phyloP scores from a whole-genome alignment of 2,888 invertebrate species.

The Dioctria linearis region DNA sequence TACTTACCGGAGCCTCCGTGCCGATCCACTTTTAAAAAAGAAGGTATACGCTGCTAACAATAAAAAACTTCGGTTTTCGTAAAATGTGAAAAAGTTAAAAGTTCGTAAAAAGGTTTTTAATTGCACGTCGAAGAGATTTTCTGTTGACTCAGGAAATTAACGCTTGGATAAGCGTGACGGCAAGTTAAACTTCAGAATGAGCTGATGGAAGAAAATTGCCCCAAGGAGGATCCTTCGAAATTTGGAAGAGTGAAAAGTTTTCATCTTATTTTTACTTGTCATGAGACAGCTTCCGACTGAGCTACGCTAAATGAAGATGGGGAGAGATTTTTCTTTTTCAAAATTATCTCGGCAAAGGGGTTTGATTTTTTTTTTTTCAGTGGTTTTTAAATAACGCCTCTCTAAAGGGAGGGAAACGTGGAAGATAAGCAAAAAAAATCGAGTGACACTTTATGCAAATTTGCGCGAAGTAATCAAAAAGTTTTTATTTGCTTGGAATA shows the following conservation, averaged over 20 bases:
- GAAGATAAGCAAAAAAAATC: background rate
- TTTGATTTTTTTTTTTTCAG: slow-evolving; percentile 13
- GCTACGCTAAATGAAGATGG: slow-evolving; percentile 8
- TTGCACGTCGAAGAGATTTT: slow-evolving; percentile 53
- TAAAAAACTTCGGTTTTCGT: slow-evolving; percentile 44
- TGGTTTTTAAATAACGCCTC: slow-evolving; percentile 11
- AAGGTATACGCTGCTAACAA: slow-evolving; percentile 25
- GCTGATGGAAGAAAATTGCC: slow-evolving; percentile 45
- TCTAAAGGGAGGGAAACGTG: background rate
- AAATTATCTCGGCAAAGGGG: slow-evolving; percentile 3
- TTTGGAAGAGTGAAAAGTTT: slow-evolving; percentile 41
- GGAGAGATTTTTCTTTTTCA: too few species aligned
- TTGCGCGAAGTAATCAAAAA: slow-evolving; percentile 37
- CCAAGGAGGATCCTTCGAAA: slow-evolving; percentile 26
- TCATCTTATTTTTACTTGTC: slow-evolving; percentile 42
- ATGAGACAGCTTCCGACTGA: slow-evolving; percentile 37
- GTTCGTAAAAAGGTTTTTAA: slow-evolving; percentile 52
- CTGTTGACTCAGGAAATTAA: slow-evolving; percentile 56
- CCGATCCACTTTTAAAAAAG: background rate
- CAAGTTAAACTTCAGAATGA: slow-evolving; percentile 49
- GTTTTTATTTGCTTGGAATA: slow-evolving; percentile 23
- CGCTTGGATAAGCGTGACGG: slow-evolving; percentile 57
- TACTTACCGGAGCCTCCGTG: too few species aligned
- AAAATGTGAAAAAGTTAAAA: slow-evolving; percentile 50
- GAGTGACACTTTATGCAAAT: slow-evolving; percentile 45